Conservation (phyloP, 2,888 invertebrate species). For the Latrodectus elegans region DNA sequence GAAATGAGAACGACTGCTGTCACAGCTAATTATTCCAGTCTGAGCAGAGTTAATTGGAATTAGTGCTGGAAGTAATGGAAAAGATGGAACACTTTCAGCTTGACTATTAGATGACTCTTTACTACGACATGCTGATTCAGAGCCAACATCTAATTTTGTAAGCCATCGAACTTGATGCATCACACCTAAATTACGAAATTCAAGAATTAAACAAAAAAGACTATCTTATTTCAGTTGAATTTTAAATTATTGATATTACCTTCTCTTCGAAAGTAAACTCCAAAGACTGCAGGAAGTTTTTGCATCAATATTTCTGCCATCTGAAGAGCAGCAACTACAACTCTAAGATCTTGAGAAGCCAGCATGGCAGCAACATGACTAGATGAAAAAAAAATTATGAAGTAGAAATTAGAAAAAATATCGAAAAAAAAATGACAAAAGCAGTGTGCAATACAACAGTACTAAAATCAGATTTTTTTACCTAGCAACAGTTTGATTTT, state of each 20-base stretch:
- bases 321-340: slow-evolving; percentile 96
- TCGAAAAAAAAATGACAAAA: background rate
- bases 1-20: slow-evolving; percentile 50
- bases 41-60: slow-evolving; percentile 45
- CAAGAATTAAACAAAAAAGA: background rate
- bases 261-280: slow-evolving; percentile 95
- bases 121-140: slow-evolving; percentile 41
- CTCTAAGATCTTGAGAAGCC: slow-evolving; percentile 95
- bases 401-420: background rate
- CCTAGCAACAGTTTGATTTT: slow-evolving; percentile 85
- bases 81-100: slow-evolving; percentile 53
- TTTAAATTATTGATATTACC: slow-evolving; percentile 77
- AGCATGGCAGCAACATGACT: slow-evolving; percentile 99
- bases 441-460: background rate
- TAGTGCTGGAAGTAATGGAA: slow-evolving; percentile 63
- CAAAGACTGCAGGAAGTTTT: slow-evolving; percentile 95
- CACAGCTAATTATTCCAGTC: slow-evolving; percentile 52
- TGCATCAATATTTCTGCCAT: slow-evolving; percentile 98
- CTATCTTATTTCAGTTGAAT: background rate
- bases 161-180: slow-evolving; percentile 89
- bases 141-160: slow-evolving; percentile 73
- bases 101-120: slow-evolving; percentile 39
- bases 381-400: slow-evolving; percentile 2
- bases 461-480: slow-evolving; percentile 1
- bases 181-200: slow-evolving; percentile 78